These are phyloP conservation scores for Cyprinodon diabolis DNA, from an alignment of 2,797 vertebrate genomes.

Conservation along the genomic window DNA sequence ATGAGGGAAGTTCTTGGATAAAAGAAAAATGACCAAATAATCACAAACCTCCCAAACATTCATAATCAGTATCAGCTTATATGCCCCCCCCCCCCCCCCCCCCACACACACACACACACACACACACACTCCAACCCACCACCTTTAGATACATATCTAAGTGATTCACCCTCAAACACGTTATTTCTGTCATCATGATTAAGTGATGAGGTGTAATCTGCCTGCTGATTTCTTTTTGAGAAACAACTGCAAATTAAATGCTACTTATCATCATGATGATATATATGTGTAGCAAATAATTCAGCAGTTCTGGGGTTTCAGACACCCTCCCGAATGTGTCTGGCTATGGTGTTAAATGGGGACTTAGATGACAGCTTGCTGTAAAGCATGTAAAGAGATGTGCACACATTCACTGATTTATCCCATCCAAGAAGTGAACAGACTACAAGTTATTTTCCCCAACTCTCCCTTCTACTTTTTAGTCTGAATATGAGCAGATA, in stretches of 20 bases:
- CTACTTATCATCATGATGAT: conserved; percentile 24
- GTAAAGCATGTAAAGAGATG: conserved; percentile 24
- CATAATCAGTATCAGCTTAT: neutral
- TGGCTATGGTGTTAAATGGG: conserved; percentile 30
- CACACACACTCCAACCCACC: neutral
- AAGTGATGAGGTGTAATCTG: conserved; percentile 9
- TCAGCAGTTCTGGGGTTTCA: conserved; percentile 52
- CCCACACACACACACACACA: too few species aligned
- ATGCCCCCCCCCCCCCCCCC: neutral
- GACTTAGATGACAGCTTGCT: conserved; percentile 44
- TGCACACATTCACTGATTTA: conserved; percentile 3
- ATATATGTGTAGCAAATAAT: conserved; percentile 32
- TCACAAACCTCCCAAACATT: too few species aligned
- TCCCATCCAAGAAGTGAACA: neutral
- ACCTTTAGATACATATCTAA: conserved; percentile 11
- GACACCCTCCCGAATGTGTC: conserved; percentile 34
- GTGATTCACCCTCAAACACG: neutral
- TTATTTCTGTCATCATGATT: neutral
- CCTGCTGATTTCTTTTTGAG: conserved; percentile 4
- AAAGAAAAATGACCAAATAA: neutral
- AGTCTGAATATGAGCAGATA: conserved; percentile 15
- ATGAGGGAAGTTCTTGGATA: neutral
- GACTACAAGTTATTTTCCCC: neutral
- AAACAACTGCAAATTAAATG: conserved; percentile 36
- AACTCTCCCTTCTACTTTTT: conserved; percentile 22